Percentiles rank a stretch among this genome's conserved stretches.
These are phyloP conservation scores for Notolepis coatsorum DNA, from an alignment of 2,797 vertebrate species.

Conservation along the genomic window DNA sequence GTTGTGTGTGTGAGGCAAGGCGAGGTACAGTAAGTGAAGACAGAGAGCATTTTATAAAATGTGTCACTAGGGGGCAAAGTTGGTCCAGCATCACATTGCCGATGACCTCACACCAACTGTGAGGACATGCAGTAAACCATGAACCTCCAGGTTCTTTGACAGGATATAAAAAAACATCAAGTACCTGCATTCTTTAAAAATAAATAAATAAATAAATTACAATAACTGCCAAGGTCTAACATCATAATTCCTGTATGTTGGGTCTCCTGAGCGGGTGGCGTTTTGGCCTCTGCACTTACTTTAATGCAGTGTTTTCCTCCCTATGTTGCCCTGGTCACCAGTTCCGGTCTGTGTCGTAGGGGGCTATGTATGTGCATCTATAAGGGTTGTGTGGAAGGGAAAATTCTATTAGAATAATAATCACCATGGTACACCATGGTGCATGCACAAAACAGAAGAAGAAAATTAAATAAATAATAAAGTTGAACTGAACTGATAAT, in stretches of 20 bases:
- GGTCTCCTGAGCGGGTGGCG: not conserved
- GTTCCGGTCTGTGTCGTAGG: no score
- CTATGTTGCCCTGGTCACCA: no score
- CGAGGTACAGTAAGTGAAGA: constrained; percentile 6
- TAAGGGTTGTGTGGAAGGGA: no score
- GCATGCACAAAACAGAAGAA: no score
- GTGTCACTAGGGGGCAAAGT: constrained; percentile 78
- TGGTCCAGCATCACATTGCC: constrained; percentile 59
- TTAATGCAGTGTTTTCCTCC: no score
- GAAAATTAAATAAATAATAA: no score
- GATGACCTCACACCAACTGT: constrained; percentile 42
- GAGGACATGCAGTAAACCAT: constrained; percentile 19
- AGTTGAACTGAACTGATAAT: no score
- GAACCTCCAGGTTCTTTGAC: constrained; percentile 12
- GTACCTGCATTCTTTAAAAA: not conserved
- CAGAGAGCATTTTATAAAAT: constrained; percentile 39
- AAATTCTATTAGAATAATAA: no score
- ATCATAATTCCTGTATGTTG: not conserved
- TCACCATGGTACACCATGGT: no score
- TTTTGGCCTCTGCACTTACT: not conserved
- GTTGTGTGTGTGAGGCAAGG: constrained; percentile 8
- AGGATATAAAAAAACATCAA: constrained; percentile 9
- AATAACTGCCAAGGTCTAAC: not conserved
- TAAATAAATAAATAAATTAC: no score
- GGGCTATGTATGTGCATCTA: no score